Conservation (phyloP, 2,888 invertebrate genomes). For the Xestia sexstrigata region DNA sequence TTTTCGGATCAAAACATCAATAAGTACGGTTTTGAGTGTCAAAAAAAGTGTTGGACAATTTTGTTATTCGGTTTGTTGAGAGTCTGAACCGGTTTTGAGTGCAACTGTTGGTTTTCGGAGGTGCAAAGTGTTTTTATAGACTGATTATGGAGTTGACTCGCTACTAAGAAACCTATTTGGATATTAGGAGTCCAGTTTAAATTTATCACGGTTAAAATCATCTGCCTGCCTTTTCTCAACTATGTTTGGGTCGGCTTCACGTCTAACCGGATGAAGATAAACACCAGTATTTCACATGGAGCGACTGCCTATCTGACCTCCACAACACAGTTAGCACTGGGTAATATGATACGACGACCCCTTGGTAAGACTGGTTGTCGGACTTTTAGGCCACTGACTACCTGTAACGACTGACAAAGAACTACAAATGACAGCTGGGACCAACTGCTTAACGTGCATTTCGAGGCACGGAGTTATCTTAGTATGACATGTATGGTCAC, state of each 20-base stretch:
- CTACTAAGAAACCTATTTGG: not conserved
- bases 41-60: conserved; percentile 12
- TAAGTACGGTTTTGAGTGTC: conserved; percentile 15
- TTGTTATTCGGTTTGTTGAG: not conserved
- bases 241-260: not conserved
- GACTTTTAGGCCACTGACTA: not conserved
- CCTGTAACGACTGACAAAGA: not conserved
- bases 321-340: not conserved
- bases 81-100: conserved; percentile 11
- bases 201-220: not conserved
- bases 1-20: conserved; percentile 3
- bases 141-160: conserved; percentile 25
- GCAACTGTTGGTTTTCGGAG: conserved; percentile 1
- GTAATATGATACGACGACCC: not conserved
- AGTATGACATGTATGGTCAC: not conserved
- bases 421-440: not conserved
- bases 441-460: not conserved
- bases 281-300: conserved; percentile 1
- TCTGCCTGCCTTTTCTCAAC: not conserved
- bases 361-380: not conserved
- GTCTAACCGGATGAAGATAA: not conserved
- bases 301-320: conserved; percentile 2
- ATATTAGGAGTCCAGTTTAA: conserved; percentile 21
- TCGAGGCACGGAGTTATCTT: not conserved
- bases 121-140: conserved; percentile 16